phyloP scores from a whole-genome alignment of 2,888 invertebrate genomes.

The Leptopilina myrica region DNA sequence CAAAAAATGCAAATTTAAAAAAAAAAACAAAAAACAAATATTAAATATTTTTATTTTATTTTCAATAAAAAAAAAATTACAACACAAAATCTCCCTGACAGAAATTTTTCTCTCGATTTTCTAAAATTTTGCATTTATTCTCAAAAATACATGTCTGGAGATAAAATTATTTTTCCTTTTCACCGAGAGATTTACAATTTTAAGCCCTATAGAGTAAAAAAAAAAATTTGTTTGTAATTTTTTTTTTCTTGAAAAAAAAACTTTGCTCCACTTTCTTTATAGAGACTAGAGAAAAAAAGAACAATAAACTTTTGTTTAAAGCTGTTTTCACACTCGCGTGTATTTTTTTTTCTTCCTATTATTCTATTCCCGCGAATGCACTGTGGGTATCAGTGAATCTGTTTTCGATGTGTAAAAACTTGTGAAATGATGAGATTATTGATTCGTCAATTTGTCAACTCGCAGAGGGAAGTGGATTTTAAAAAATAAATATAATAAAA shows the following conservation, averaged over 20 bases:
- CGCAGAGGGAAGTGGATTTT: background rate
- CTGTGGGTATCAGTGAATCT: slow-evolving; percentile 24
- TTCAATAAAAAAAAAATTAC: too few species aligned
- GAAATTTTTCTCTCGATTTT: too few species aligned
- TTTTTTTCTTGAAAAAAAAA: background rate
- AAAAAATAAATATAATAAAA: background rate
- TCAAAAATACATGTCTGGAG: too few species aligned
- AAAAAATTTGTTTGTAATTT: background rate
- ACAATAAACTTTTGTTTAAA: background rate
- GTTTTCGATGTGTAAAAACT: slow-evolving; percentile 47
- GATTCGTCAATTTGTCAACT: slow-evolving; percentile 52
- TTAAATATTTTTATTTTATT: too few species aligned
- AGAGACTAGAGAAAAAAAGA: background rate
- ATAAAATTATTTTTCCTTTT: background rate
- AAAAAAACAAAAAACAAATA: too few species aligned
- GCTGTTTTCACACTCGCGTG: slow-evolving; percentile 28
- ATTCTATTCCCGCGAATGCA: slow-evolving; percentile 5
- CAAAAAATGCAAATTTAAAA: background rate
- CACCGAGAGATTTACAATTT: background rate
- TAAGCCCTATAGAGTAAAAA: background rate
- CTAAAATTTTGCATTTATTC: background rate
- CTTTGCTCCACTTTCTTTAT: background rate
- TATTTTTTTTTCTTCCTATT: background rate
- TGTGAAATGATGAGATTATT: slow-evolving; percentile 56
- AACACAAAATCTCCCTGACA: too few species aligned